Conservation (phyloP, 2,888 invertebrate species). For the Auanema freiburgensis region DNA sequence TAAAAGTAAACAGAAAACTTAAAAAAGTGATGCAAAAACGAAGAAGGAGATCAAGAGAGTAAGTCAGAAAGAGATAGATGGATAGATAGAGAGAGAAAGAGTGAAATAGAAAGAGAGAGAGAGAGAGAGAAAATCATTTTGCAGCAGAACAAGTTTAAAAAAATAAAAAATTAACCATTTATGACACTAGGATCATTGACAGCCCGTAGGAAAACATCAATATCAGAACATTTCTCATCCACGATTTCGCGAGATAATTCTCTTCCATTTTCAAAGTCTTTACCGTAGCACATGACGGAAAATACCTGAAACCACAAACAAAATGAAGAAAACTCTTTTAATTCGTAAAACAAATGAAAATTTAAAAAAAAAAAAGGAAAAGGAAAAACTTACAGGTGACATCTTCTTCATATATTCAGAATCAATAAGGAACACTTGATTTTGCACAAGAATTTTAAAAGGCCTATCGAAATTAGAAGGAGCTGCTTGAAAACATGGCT, state of each 20-base stretch:
- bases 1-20: too few species aligned
- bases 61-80: too few species aligned
- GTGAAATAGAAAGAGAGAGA: neutral
- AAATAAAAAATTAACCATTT: constrained; percentile 28
- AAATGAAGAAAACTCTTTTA: neutral
- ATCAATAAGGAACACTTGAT: constrained; percentile 43
- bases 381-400: constrained; percentile 29
- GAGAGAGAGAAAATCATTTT: neutral
- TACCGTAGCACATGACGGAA: constrained; percentile 58
- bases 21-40: too few species aligned
- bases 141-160: neutral
- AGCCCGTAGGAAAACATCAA: constrained; percentile 49
- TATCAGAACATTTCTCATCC: constrained; percentile 55
- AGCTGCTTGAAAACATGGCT: constrained; percentile 32
- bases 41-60: too few species aligned
- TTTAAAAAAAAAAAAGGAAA: neutral
- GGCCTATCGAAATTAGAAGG: constrained; percentile 47
- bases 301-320: constrained; percentile 40
- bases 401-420: constrained; percentile 46
- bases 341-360: neutral
- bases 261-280: constrained; percentile 55
- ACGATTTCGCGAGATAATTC: constrained; percentile 57
- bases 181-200: constrained; percentile 49
- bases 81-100: too few species aligned
- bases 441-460: constrained; percentile 39